Evolutionary conservation across 2,888 invertebrate species (phyloP).

Genomic region (Cataglyphis livida): DNA sequence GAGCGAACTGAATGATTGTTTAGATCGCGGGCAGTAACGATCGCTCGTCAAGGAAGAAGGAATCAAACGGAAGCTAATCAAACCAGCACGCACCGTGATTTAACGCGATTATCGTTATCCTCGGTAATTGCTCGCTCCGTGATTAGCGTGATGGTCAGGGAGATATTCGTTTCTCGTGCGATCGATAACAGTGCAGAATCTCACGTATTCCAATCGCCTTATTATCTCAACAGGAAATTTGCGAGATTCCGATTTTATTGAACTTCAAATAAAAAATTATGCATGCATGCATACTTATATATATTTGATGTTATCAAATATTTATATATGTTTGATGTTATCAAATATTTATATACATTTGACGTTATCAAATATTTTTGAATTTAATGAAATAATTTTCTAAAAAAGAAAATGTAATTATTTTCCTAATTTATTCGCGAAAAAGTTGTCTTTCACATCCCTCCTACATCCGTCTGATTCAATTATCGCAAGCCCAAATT

Average conservation of each 20-base stretch:
- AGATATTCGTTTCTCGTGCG: not conserved
- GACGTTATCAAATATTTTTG: not conserved
- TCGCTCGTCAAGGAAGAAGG: constrained; percentile 41
- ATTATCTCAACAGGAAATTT: not conserved
- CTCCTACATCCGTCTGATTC: not conserved
- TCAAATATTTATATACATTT: not conserved
- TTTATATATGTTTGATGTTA: not conserved
- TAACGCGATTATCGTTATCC: constrained; percentile 48
- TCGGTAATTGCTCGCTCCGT: constrained; percentile 16
- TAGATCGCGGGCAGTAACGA: constrained; percentile 48
- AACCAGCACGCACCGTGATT: constrained; percentile 39
- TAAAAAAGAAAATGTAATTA: not conserved
- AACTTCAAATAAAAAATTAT: not conserved
- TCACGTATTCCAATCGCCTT: not conserved
- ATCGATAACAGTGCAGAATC: not conserved
- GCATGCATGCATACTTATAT: not conserved
- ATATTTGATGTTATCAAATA: not conserved
- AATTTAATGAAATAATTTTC: not conserved
- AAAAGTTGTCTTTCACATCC: not conserved
- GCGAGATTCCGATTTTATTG: not conserved
- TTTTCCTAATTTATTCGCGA: not conserved
- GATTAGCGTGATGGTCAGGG: constrained; percentile 23
- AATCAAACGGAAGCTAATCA: constrained; percentile 50
- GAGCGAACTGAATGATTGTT: constrained; percentile 34
- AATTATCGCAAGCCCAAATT: constrained; percentile 41